phyloP scores from a whole-genome alignment of 2,797 vertebrate genomes.

The Fistularia commersonii region DNA sequence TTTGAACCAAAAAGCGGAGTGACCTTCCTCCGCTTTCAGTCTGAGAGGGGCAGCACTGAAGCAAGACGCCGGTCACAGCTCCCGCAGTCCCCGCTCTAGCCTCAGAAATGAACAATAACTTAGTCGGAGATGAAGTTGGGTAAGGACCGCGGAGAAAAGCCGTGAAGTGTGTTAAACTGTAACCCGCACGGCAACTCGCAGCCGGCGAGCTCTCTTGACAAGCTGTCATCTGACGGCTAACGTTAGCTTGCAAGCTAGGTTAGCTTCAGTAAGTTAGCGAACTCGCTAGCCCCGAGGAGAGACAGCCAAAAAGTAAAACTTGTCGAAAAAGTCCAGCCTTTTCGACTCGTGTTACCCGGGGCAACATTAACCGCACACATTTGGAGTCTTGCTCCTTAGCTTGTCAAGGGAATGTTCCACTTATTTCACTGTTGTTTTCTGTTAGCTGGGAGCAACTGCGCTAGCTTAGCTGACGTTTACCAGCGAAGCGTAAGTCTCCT shows the following conservation, averaged over 20 bases:
- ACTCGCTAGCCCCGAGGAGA: slow-evolving; percentile 42
- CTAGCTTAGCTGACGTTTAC: slow-evolving; percentile 56
- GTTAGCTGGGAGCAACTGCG: slow-evolving; percentile 49
- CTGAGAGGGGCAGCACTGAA: slow-evolving; percentile 72
- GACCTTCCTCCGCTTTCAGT: slow-evolving; percentile 80
- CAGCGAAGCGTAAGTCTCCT: slow-evolving; percentile 58
- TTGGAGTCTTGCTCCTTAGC: background rate
- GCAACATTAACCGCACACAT: rapidly evolving
- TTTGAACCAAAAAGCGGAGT: slow-evolving; percentile 84
- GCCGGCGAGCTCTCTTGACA: slow-evolving; percentile 16
- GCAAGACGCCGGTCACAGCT: slow-evolving; percentile 73
- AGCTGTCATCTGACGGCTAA: slow-evolving; percentile 62
- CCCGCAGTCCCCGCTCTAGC: slow-evolving; percentile 62
- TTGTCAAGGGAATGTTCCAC: slow-evolving; percentile 10
- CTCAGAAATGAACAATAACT: slow-evolving; percentile 92
- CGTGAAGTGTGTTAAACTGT: background rate
- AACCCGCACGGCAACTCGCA: slow-evolving; percentile 6
- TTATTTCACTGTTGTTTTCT: slow-evolving; percentile 43
- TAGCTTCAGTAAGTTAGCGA: slow-evolving; percentile 55
- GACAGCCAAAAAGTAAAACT: slow-evolving; percentile 53
- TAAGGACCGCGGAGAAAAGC: slow-evolving; percentile 67
- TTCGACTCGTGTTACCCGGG: background rate
- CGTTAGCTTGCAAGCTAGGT: slow-evolving; percentile 53
- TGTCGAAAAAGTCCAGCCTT: slow-evolving; percentile 8
- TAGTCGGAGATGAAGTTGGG: slow-evolving; percentile 96